Evolutionary conservation across 2,797 vertebrate species (phyloP).

Genomic region (Pipistrellus pipistrellus): DNA sequence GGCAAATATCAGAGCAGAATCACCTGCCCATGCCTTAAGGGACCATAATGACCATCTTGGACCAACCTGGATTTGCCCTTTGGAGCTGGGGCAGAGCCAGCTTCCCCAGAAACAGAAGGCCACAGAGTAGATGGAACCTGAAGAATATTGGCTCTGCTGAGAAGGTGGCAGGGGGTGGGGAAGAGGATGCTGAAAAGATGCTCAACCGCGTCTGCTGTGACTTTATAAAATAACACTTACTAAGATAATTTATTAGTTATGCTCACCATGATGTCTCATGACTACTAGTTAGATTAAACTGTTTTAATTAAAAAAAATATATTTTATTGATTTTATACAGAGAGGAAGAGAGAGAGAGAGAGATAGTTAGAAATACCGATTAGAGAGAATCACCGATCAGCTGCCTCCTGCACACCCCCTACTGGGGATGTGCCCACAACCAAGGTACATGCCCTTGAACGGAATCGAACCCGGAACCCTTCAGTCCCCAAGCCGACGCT

Average conservation of each 20-base stretch:
- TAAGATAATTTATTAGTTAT: not conserved
- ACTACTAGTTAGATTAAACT: conserved; percentile 17
- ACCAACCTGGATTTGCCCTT: not conserved
- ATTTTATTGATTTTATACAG: no score
- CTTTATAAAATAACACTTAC: conserved; percentile 12
- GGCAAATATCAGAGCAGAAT: not conserved
- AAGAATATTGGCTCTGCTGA: not conserved
- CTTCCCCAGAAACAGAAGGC: not conserved
- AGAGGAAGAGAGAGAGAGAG: no score
- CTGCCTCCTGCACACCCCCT: no score
- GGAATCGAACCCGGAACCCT: no score
- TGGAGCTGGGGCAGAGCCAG: not conserved
- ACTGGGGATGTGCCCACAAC: no score
- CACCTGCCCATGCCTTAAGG: not conserved
- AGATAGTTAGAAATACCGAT: no score
- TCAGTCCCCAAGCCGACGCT: no score
- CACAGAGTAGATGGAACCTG: rapidly evolving
- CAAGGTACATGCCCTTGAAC: no score
- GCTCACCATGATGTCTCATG: not conserved
- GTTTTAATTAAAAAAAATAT: not conserved
- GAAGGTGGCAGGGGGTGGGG: no score
- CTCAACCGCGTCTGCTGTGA: rapidly evolving
- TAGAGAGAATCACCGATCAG: no score
- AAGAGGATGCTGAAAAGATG: not conserved
- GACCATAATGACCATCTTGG: not conserved